These are phyloP conservation scores for Luidia sarsii DNA, from an alignment of 53 echinoderm and acorn worm species.

Conservation along the genomic window DNA sequence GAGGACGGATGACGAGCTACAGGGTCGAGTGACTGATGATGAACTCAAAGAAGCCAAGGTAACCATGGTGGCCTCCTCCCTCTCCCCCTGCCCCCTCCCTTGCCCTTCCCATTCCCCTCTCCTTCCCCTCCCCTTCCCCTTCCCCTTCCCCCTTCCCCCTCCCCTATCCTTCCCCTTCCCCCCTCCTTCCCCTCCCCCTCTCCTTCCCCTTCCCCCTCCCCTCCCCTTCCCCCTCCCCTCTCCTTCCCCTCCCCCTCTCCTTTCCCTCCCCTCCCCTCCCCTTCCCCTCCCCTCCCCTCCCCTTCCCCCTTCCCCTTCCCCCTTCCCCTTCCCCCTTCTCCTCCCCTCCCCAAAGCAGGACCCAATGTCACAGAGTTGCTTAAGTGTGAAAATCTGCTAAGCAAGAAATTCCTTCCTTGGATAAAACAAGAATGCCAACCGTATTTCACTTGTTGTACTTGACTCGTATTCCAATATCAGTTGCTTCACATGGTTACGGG, in stretches of 20 bases:
- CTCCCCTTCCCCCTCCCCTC: not conserved
- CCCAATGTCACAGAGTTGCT: too few species aligned
- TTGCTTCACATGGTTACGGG: not conserved
- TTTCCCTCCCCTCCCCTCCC: not conserved
- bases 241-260: not conserved
- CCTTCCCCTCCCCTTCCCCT: not conserved
- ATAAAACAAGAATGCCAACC: too few species aligned
- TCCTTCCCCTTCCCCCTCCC: not conserved
- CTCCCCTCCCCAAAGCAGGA: not conserved
- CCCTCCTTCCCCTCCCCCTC: not conserved
- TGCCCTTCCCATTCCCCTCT: not conserved
- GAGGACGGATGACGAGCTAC: constrained; percentile 94
- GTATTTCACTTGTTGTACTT: too few species aligned
- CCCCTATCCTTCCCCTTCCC: not conserved
- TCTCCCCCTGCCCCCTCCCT: not conserved
- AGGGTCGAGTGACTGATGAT: constrained; percentile 85
- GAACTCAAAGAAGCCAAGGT: constrained; percentile 83
- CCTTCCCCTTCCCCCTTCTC: not conserved
- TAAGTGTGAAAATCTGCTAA: not conserved
- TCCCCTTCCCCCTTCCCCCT: not conserved
- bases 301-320: not conserved
- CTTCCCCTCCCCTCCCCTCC: not conserved
- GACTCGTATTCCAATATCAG: too few species aligned
- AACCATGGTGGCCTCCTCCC: too few species aligned
- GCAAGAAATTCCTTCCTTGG: too few species aligned